Conservation (phyloP, 1,140 invertebrate genomes). For the Orchestia grillus region DNA sequence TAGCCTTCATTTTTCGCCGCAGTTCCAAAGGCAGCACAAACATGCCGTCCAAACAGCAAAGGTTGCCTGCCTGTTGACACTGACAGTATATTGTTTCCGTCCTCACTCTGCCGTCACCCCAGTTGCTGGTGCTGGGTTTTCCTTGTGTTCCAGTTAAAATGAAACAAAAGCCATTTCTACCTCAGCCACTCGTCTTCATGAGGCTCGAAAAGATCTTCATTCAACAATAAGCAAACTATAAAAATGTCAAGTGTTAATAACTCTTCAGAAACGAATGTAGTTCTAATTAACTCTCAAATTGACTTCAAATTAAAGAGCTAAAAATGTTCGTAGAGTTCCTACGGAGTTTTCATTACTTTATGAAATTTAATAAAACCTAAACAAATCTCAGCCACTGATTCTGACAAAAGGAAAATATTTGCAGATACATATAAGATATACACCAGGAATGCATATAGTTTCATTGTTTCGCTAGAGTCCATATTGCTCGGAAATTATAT, state of each 20-base stretch:
- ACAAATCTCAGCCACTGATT: background rate
- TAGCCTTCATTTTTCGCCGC: background rate
- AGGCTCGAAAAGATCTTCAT: background rate
- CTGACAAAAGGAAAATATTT: too few relatives aligned
- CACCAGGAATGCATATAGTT: too few relatives aligned
- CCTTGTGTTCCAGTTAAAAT: background rate
- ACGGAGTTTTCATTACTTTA: background rate
- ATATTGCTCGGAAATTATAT: too few relatives aligned
- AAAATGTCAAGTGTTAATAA: background rate
- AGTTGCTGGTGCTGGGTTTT: background rate
- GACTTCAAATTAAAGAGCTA: background rate
- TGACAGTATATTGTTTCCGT: conserved; percentile 30
- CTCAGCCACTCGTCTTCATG: background rate
- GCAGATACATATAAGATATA: background rate
- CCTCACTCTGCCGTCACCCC: background rate
- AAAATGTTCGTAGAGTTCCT: background rate
- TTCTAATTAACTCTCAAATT: background rate
- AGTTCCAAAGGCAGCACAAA: background rate
- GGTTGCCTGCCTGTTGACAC: background rate
- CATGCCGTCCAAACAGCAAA: conserved; percentile 6
- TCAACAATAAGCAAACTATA: background rate
- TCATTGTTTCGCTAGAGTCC: too few relatives aligned
- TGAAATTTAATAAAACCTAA: background rate
- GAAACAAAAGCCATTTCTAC: background rate
- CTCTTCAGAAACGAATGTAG: background rate